Evolutionary conservation across 2,888 invertebrate species (phyloP).

Genomic region (Acanthacorydalis orientalis): DNA sequence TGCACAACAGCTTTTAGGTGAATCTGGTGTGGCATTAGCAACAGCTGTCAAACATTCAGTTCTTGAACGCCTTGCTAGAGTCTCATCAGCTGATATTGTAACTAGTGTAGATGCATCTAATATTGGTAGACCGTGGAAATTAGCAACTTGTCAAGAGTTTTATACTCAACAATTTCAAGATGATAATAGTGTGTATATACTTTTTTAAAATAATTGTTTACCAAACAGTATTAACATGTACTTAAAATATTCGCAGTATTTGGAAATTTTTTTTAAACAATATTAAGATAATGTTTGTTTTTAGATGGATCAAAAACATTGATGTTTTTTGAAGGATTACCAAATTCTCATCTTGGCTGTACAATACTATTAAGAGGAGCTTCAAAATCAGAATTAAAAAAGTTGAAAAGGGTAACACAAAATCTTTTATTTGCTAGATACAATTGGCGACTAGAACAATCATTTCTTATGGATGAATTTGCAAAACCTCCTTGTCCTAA

Average conservation of each 20-base stretch:
- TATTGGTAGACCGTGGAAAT: conserved; percentile 50
- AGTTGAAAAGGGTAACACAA: conserved; percentile 68
- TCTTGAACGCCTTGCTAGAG: conserved; percentile 61
- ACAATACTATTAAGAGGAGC: conserved; percentile 76
- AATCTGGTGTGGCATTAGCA: conserved; percentile 69
- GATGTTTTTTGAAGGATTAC: conserved; percentile 87
- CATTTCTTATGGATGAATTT: conserved; percentile 77
- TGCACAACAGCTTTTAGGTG: conserved; percentile 74
- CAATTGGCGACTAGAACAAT: conserved; percentile 83
- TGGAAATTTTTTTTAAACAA: neutral
- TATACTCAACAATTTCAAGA: conserved; percentile 43
- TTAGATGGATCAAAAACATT: conserved; percentile 61
- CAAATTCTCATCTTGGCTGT: conserved; percentile 65
- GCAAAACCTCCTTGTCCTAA: conserved; percentile 49
- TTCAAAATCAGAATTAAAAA: conserved; percentile 49
- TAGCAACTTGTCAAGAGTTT: conserved; percentile 75
- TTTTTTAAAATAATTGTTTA: conserved; percentile 7
- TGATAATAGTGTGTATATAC: conserved; percentile 24
- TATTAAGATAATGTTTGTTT: conserved; percentile 11
- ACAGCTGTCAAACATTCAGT: conserved; percentile 69
- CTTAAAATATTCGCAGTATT: neutral
- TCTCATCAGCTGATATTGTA: conserved; percentile 70
- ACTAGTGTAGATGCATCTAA: conserved; percentile 80
- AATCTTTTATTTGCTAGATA: conserved; percentile 73
- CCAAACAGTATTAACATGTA: neutral